Percentiles rank a stretch among this genome's conserved stretches.
These are phyloP conservation scores for Sialis lutaria DNA, from an alignment of 2,888 invertebrate species.

Conservation along the genomic window DNA sequence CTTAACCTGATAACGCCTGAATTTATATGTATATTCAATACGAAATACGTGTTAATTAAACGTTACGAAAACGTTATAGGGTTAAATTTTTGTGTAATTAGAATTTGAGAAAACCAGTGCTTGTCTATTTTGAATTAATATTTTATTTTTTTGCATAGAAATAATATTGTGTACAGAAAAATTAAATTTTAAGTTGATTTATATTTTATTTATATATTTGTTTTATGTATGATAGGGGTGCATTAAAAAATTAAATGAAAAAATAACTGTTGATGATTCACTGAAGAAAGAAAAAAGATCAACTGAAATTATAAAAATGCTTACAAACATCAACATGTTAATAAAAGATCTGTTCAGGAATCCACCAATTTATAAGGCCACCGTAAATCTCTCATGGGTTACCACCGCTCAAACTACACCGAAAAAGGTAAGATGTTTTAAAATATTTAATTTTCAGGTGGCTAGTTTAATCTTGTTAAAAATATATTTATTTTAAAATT, in stretches of 20 bases:
- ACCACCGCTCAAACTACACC: conserved; percentile 15
- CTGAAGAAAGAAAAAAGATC: conserved; percentile 53
- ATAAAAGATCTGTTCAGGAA: conserved; percentile 89
- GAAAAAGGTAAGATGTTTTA: conserved; percentile 7
- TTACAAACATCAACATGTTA: conserved; percentile 79
- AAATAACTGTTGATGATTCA: conserved; percentile 41
- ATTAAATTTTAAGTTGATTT: too few relatives aligned
- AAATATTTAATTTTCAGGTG: not conserved
- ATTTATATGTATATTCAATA: too few relatives aligned
- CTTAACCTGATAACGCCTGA: too few relatives aligned
- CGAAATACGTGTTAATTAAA: too few relatives aligned
- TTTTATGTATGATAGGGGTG: conserved; percentile 11
- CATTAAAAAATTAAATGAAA: conserved; percentile 51
- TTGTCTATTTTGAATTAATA: too few relatives aligned
- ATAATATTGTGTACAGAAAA: too few relatives aligned
- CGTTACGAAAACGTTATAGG: too few relatives aligned
- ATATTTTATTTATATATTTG: not conserved
- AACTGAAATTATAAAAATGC: conserved; percentile 70
- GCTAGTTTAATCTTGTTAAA: conserved; percentile 6
- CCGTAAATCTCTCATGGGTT: conserved; percentile 58
- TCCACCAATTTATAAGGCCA: conserved; percentile 82
- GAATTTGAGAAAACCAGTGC: too few relatives aligned
- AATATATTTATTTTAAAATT: too few relatives aligned
- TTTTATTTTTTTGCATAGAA: too few relatives aligned
- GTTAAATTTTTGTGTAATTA: too few relatives aligned